phyloP scores from a whole-genome alignment of 2,888 invertebrate genomes.

The Rhyacophila evoluta region DNA sequence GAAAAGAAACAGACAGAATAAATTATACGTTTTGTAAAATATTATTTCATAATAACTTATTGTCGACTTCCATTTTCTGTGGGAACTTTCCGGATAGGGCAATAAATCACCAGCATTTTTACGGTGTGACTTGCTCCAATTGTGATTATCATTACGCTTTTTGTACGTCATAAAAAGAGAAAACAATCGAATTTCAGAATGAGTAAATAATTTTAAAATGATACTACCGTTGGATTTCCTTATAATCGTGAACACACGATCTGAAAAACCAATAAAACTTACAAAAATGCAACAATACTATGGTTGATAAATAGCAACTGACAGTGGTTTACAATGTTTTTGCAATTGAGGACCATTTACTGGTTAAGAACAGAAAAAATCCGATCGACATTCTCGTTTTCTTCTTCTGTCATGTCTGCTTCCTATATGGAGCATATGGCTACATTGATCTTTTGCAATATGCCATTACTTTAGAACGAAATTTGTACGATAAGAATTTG shows the following conservation, averaged over 20 bases:
- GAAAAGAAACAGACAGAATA: no score
- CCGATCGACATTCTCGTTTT: no score
- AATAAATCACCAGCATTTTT: not conserved
- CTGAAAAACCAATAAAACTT: not conserved
- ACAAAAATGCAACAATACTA: not conserved
- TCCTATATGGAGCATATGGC: no score
- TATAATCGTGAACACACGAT: not conserved
- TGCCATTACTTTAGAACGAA: no score
- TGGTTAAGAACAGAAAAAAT: no score
- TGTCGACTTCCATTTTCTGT: not conserved
- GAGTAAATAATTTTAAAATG: not conserved
- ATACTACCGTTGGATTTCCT: not conserved
- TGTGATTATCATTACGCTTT: not conserved
- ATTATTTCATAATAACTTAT: not conserved
- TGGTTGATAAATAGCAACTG: not conserved
- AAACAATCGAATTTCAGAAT: slow-evolving; percentile 19
- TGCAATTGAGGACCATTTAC: no score
- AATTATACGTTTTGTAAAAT: no score
- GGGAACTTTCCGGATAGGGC: not conserved
- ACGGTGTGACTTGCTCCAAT: not conserved
- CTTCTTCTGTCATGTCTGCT: no score
- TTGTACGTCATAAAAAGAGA: slow-evolving; percentile 28
- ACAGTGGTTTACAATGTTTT: not conserved
- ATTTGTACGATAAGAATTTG: no score
- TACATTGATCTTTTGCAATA: no score